Evolutionary conservation across 2,113 vertebrate species (phyloP).

Genomic region (Pteropus alecto): DNA sequence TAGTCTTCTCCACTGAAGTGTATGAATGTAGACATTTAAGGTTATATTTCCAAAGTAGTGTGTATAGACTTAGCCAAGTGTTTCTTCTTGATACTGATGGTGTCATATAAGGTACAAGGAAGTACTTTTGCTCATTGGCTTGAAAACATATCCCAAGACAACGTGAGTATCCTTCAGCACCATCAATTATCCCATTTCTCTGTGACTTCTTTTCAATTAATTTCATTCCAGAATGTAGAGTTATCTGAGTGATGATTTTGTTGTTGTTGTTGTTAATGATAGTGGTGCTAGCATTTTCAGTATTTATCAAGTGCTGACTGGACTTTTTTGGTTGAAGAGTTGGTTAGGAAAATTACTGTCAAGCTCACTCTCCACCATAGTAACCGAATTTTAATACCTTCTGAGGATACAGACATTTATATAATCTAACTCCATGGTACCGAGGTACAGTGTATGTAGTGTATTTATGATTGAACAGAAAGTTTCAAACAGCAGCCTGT

Average conservation of each 20-base stretch:
- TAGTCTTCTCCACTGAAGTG: slow-evolving; percentile 71
- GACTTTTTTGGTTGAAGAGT: slow-evolving; percentile 78
- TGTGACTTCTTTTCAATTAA: slow-evolving; percentile 71
- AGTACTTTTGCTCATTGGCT: slow-evolving; percentile 32
- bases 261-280: slow-evolving; percentile 35
- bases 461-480: slow-evolving; percentile 89
- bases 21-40: slow-evolving; percentile 68
- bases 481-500: slow-evolving; percentile 88
- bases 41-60: slow-evolving; percentile 54
- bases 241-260: slow-evolving; percentile 57
- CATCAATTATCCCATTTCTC: slow-evolving; percentile 53
- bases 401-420: slow-evolving; percentile 82
- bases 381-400: slow-evolving; percentile 81
- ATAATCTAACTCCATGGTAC: slow-evolving; percentile 84
- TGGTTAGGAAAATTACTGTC: slow-evolving; percentile 82
- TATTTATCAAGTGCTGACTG: slow-evolving; percentile 80
- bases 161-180: background rate
- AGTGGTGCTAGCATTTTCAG: slow-evolving; percentile 57
- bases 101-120: background rate
- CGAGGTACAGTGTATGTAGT: slow-evolving; percentile 83
- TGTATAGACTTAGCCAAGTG: background rate
- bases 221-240: slow-evolving; percentile 70
- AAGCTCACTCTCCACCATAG: slow-evolving; percentile 81
- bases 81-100: background rate
- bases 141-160: background rate